Evolutionary conservation across 2,888 invertebrate species (phyloP).

Genomic region (Volucella zonaria): DNA sequence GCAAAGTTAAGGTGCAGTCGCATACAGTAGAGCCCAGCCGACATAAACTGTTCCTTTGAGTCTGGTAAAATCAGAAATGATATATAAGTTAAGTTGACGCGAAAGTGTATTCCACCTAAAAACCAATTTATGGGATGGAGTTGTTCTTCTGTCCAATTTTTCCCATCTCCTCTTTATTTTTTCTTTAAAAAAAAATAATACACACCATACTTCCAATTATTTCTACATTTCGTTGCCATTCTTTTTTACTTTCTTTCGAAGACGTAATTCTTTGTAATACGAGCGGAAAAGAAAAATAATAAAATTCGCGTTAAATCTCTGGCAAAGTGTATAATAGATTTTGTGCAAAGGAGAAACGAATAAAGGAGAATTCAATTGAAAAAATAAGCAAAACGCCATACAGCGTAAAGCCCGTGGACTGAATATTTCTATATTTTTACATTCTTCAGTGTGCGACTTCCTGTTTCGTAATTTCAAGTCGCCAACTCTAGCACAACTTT

Average conservation of each 20-base stretch:
- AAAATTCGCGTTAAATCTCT: conserved; percentile 25
- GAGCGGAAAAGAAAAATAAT: conserved; percentile 8
- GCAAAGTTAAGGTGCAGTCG: too few relatives aligned
- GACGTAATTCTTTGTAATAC: conserved; percentile 38
- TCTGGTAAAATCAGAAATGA: too few relatives aligned
- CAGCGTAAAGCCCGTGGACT: conserved; percentile 11
- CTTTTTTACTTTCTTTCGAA: neutral
- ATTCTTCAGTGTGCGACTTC: conserved; percentile 43
- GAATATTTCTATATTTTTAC: conserved; percentile 13
- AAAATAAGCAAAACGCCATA: conserved; percentile 58
- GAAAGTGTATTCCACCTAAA: too few relatives aligned
- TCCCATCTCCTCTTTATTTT: conserved; percentile 31
- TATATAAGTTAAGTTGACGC: too few relatives aligned
- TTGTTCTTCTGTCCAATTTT: too few relatives aligned
- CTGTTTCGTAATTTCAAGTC: conserved; percentile 63
- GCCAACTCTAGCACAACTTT: conserved; percentile 32
- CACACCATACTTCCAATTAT: conserved; percentile 14
- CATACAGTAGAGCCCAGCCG: too few relatives aligned
- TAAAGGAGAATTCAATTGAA: conserved; percentile 8
- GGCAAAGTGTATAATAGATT: conserved; percentile 13
- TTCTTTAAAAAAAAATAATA: conserved; percentile 31
- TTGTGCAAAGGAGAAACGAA: conserved; percentile 16
- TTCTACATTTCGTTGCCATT: conserved; percentile 52
- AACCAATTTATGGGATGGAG: too few relatives aligned
- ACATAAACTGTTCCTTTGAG: too few relatives aligned